These are phyloP conservation scores for Oligia latruncula DNA, from an alignment of 2,888 invertebrate species.

Conservation along the genomic window DNA sequence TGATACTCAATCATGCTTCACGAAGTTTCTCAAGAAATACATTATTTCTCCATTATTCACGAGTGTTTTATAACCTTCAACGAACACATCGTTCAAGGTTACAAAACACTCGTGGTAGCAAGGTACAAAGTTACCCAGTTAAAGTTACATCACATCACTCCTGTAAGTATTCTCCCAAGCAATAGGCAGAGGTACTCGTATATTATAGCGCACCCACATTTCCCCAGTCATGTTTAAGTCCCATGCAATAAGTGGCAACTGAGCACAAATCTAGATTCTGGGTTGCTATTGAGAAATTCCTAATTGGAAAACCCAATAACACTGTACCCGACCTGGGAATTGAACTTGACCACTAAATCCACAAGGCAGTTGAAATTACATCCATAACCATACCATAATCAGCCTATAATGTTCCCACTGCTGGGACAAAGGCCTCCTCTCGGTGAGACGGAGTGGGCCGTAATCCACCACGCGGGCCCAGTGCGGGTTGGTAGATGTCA, in stretches of 20 bases:
- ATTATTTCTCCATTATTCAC: not conserved
- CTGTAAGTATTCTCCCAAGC: not conserved
- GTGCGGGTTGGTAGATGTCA: no score
- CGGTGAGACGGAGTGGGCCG: no score
- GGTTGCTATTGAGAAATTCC: not conserved
- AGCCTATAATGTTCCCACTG: no score
- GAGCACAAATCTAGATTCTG: not conserved
- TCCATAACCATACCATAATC: no score
- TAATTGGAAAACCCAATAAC: not conserved
- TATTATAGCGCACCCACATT: not conserved
- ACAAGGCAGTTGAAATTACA: not conserved
- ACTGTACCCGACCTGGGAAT: not conserved
- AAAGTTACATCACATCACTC: not conserved
- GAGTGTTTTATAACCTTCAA: not conserved
- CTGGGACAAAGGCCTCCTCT: no score
- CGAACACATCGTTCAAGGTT: not conserved
- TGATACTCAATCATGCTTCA: slow-evolving; percentile 18
- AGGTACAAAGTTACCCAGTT: not conserved
- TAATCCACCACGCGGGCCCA: no score
- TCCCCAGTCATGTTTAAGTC: not conserved
- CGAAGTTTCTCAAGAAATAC: not conserved
- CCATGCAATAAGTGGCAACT: not conserved
- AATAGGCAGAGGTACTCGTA: no score
- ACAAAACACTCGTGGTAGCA: not conserved
- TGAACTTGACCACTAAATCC: not conserved